phyloP scores from a whole-genome alignment of 2,797 vertebrate species.

The Microcaecilia unicolor region DNA sequence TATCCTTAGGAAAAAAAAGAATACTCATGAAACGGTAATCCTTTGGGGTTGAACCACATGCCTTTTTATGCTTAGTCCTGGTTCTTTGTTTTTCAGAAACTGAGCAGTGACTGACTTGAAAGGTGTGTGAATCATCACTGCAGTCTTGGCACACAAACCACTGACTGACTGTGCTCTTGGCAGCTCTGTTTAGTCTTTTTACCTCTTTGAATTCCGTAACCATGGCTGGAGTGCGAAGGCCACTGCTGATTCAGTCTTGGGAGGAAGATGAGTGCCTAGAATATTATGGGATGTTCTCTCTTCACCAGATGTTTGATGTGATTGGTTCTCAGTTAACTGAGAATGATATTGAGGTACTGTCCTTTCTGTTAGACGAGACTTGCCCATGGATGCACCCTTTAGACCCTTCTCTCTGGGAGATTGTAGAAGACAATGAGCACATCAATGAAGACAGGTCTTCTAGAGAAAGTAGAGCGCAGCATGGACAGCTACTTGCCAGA shows the following conservation, averaged over 20 bases:
- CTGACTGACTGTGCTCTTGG: too few relatives aligned
- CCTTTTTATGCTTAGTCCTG: too few relatives aligned
- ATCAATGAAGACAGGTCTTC: constrained; percentile 39
- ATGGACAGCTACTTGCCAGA: constrained; percentile 45
- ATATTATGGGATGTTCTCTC: constrained; percentile 80
- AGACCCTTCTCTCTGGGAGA: constrained; percentile 59
- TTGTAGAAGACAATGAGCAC: constrained; percentile 24
- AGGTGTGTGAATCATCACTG: too few relatives aligned
- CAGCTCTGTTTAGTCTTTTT: too few relatives aligned
- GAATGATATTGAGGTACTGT: constrained; percentile 70
- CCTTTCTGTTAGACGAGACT: constrained; percentile 75
- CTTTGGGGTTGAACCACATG: too few relatives aligned
- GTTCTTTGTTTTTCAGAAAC: background rate
- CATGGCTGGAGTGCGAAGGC: constrained; percentile 44
- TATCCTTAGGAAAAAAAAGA: too few relatives aligned
- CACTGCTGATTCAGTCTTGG: constrained; percentile 54
- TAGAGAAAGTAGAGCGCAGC: too few relatives aligned
- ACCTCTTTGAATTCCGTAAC: too few relatives aligned
- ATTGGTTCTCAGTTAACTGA: constrained; percentile 79
- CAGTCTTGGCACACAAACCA: too few relatives aligned
- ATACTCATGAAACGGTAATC: too few relatives aligned
- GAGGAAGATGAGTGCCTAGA: constrained; percentile 78
- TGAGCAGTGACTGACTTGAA: too few relatives aligned
- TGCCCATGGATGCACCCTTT: constrained; percentile 55
- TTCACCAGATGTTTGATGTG: constrained; percentile 79